These are phyloP conservation scores for Gymnodraco acuticeps DNA, from an alignment of 2,797 vertebrate species.

Conservation along the genomic window DNA sequence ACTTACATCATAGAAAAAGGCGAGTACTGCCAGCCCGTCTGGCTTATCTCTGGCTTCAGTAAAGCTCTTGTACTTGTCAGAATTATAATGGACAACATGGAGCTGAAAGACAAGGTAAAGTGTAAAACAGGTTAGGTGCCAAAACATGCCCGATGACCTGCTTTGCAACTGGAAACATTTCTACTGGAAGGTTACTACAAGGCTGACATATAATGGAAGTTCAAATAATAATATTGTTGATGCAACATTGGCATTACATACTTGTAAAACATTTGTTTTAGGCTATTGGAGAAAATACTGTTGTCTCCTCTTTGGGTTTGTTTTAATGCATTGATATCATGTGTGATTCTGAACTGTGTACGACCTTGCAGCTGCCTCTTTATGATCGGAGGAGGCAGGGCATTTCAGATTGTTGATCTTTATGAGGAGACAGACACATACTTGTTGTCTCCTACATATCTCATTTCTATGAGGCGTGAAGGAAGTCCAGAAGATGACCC, in stretches of 20 bases:
- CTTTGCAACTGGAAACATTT: neutral
- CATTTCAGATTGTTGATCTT: too few relatives aligned
- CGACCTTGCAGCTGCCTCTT: too few relatives aligned
- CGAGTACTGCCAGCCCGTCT: slow-evolving; percentile 91
- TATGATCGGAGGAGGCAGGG: too few relatives aligned
- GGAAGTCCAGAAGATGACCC: too few relatives aligned
- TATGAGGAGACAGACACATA: too few relatives aligned
- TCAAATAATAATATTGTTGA: neutral
- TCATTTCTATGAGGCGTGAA: too few relatives aligned
- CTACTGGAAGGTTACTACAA: neutral
- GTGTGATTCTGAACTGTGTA: too few relatives aligned
- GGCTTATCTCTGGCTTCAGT: slow-evolving; percentile 85
- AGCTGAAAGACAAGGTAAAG: slow-evolving; percentile 83
- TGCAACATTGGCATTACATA: neutral
- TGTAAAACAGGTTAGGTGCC: slow-evolving; percentile 27
- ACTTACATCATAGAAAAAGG: slow-evolving; percentile 89
- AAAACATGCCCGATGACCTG: neutral
- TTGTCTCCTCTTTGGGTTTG: too few relatives aligned
- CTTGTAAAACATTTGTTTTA: neutral
- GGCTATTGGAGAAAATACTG: too few relatives aligned
- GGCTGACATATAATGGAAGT: too few relatives aligned
- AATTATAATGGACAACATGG: slow-evolving; percentile 94
- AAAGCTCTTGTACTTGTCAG: slow-evolving; percentile 88
- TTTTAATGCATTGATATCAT: too few relatives aligned
- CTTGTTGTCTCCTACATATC: too few relatives aligned